Percentiles rank a stretch among this genome's conserved stretches.
Conservation (phyloP, 2,113 vertebrate species). For the Aegotheles bennettii region DNA sequence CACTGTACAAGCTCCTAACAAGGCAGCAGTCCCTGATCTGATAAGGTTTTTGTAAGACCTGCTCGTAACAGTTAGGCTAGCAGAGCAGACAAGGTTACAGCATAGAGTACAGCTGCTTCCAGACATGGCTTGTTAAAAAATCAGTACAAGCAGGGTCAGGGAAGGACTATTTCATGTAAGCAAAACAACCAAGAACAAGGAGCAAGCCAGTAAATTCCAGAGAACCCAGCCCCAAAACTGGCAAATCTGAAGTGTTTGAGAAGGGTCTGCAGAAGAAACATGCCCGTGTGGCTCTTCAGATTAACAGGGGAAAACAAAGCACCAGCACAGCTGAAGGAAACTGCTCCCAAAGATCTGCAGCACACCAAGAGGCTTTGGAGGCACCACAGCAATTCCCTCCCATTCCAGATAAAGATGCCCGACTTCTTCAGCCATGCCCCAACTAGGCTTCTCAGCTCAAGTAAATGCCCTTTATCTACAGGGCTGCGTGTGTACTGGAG, state of each 20-base stretch:
- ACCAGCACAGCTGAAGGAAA: neutral
- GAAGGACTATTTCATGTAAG: neutral
- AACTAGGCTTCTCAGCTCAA: neutral
- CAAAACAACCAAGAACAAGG: neutral
- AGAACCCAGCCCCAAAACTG: neutral
- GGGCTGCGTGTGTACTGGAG: neutral
- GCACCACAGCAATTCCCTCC: neutral
- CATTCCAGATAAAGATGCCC: accelerated
- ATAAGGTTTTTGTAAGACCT: neutral
- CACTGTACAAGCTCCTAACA: neutral
- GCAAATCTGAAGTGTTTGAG: neutral
- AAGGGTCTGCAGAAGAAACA: neutral
- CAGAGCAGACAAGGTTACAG: neutral
- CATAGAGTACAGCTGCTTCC: constrained; percentile 16
- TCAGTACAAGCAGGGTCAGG: neutral
- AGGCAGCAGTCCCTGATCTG: neutral
- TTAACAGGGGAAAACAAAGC: neutral
- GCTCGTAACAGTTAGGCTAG: neutral
- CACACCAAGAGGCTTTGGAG: neutral
- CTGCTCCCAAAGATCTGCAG: neutral
- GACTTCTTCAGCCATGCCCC: neutral
- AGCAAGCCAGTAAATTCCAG: neutral
- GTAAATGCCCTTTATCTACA: neutral
- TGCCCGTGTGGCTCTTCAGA: neutral
- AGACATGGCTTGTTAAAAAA: constrained; percentile 2